phyloP scores from a whole-genome alignment of 2,797 vertebrate species.

The Allenopithecus nigroviridis region DNA sequence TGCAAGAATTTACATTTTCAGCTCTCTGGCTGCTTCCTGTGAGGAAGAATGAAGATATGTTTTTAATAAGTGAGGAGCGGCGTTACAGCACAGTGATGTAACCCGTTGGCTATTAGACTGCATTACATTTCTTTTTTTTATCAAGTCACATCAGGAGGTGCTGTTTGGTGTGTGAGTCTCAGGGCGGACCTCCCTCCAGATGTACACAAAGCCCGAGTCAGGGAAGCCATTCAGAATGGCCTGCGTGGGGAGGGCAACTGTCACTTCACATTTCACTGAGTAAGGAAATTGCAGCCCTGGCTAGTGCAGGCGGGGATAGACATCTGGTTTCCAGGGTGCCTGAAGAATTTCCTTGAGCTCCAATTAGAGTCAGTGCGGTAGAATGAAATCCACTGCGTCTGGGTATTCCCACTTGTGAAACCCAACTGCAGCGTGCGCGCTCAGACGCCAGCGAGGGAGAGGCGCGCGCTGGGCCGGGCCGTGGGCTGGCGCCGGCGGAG shows the following conservation, averaged over 20 bases:
- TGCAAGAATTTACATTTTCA: slow-evolving; percentile 19
- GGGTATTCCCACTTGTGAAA: slow-evolving; percentile 85
- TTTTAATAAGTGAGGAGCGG: slow-evolving; percentile 48
- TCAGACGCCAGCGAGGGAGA: slow-evolving; percentile 75
- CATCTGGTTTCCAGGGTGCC: slow-evolving; percentile 69
- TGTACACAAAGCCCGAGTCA: slow-evolving; percentile 48
- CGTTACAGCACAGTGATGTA: slow-evolving; percentile 64
- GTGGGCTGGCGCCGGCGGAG: slow-evolving; percentile 50
- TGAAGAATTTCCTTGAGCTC: slow-evolving; percentile 82
- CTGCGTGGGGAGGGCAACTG: background rate
- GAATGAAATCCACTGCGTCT: slow-evolving; percentile 80
- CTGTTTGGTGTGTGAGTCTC: slow-evolving; percentile 25
- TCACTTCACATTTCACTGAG: slow-evolving; percentile 50
- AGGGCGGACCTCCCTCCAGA: slow-evolving; percentile 49
- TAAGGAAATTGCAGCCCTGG: slow-evolving; percentile 28
- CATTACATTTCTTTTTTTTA: slow-evolving; percentile 30
- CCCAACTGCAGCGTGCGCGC: slow-evolving; percentile 78
- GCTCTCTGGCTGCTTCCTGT: slow-evolving; percentile 26
- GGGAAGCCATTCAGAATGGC: background rate
- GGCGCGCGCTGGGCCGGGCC: slow-evolving; percentile 52
- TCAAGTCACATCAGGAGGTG: slow-evolving; percentile 57
- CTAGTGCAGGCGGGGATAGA: slow-evolving; percentile 58
- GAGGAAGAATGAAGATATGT: slow-evolving; percentile 7
- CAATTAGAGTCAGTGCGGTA: slow-evolving; percentile 88
- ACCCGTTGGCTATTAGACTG: slow-evolving; percentile 45